Percentiles rank a stretch among this genome's conserved stretches.
Evolutionary conservation across 2,888 invertebrate genomes (phyloP).

Genomic region (Chloroclystis v-ata): DNA sequence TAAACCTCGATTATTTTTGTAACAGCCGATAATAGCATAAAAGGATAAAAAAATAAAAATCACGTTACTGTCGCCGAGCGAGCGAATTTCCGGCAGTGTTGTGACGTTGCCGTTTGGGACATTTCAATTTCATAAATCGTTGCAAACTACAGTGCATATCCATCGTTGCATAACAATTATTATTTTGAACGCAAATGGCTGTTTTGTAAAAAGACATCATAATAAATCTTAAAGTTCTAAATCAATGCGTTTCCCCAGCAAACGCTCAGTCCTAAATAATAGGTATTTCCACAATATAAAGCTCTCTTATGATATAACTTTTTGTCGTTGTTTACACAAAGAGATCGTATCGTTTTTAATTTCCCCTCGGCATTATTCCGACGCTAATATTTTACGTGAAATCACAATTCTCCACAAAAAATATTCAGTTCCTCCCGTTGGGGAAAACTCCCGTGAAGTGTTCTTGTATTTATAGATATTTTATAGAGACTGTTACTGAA

Average conservation of each 20-base stretch:
- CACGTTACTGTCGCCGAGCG: slow-evolving; percentile 44
- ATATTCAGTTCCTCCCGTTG: slow-evolving; percentile 47
- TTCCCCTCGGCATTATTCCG: slow-evolving; percentile 59
- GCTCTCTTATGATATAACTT: slow-evolving; percentile 27
- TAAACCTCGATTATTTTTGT: slow-evolving; percentile 45
- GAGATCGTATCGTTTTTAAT: slow-evolving; percentile 55
- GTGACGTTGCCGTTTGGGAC: slow-evolving; percentile 50
- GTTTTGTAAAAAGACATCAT: too few relatives aligned
- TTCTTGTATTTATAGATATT: slow-evolving; percentile 46
- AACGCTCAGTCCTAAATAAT: neutral
- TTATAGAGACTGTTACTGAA: slow-evolving; percentile 45
- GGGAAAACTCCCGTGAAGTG: slow-evolving; percentile 46
- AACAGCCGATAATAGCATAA: slow-evolving; percentile 52
- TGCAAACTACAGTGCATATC: slow-evolving; percentile 48
- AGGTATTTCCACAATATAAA: slow-evolving; percentile 3
- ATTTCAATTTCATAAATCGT: slow-evolving; percentile 58
- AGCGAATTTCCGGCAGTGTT: slow-evolving; percentile 56
- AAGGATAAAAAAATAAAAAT: slow-evolving; percentile 52
- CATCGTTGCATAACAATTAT: slow-evolving; percentile 41
- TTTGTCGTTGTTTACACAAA: slow-evolving; percentile 43
- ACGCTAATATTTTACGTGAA: slow-evolving; percentile 56
- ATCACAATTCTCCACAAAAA: slow-evolving; percentile 49
- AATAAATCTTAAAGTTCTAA: too few relatives aligned
- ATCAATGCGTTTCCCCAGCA: neutral
- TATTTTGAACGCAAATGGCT: slow-evolving; percentile 31